Evolutionary conservation across 2,113 vertebrate species (phyloP).

Genomic region (Butastur rufipennis): DNA sequence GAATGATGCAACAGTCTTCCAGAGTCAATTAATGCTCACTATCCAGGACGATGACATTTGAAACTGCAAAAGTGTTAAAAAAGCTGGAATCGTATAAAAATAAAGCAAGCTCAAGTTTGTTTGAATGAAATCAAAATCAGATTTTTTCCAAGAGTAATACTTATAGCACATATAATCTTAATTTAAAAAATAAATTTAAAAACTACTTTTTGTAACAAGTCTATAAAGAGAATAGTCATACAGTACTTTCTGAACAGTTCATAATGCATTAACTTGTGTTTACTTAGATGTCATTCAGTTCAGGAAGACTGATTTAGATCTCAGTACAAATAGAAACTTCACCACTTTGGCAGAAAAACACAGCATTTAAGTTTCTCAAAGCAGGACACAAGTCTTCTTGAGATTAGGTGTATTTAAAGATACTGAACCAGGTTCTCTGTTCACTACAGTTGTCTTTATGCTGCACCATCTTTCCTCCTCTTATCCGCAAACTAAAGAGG

Average conservation of each 20-base stretch:
- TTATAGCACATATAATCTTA: neutral
- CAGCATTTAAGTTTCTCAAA: neutral
- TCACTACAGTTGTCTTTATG: neutral
- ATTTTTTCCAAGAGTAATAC: neutral
- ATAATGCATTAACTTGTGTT: neutral
- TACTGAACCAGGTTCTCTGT: neutral
- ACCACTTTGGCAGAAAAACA: neutral
- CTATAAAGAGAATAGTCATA: neutral
- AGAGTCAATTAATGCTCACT: neutral
- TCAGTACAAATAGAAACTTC: neutral
- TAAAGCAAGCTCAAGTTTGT: neutral
- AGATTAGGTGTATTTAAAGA: neutral
- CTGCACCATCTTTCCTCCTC: neutral
- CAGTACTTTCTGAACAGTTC: neutral
- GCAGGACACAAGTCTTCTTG: neutral
- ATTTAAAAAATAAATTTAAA: neutral
- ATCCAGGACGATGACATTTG: neutral
- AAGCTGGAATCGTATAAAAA: neutral
- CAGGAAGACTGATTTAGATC: neutral
- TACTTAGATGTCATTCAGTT: neutral
- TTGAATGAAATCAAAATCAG: neutral
- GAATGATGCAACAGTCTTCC: neutral
- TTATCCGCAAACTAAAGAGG: neutral
- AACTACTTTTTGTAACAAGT: neutral
- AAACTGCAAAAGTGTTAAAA: neutral